Conservation (phyloP, 2,888 invertebrate species). For the Dichetophora obliterata region DNA sequence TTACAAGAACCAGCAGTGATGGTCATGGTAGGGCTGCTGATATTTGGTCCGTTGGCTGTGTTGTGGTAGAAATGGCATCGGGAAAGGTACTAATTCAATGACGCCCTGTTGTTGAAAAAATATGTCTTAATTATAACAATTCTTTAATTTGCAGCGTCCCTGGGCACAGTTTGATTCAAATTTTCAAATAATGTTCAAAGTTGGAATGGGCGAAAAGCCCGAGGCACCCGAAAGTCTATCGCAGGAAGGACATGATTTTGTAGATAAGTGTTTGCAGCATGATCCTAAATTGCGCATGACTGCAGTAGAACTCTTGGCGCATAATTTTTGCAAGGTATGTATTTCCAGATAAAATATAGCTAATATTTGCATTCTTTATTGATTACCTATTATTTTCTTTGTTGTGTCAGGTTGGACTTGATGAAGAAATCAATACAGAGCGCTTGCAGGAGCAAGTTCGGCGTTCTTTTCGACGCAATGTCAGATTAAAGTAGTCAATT, state of each 20-base stretch:
- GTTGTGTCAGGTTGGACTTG: slow-evolving; percentile 60
- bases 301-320: slow-evolving; percentile 79
- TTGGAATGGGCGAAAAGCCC: slow-evolving; percentile 92
- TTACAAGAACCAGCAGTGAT: slow-evolving; percentile 79
- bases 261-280: slow-evolving; percentile 83
- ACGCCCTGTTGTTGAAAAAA: neutral
- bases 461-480: slow-evolving; percentile 62
- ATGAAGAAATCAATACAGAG: slow-evolving; percentile 59
- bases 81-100: slow-evolving; percentile 77
- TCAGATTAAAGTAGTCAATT: slow-evolving; percentile 33
- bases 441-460: slow-evolving; percentile 61
- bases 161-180: slow-evolving; percentile 94
- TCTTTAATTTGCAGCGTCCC: slow-evolving; percentile 76
- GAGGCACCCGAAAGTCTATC: slow-evolving; percentile 81
- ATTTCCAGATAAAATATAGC: neutral
- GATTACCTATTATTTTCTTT: slow-evolving; percentile 1
- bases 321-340: slow-evolving; percentile 79
- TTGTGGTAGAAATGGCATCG: slow-evolving; percentile 94
- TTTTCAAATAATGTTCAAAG: slow-evolving; percentile 96
- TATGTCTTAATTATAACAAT: neutral
- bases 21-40: slow-evolving; percentile 95
- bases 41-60: slow-evolving; percentile 96
- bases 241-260: slow-evolving; percentile 86
- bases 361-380: neutral
- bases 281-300: slow-evolving; percentile 81